These are phyloP conservation scores for Lampris incognitus DNA, from an alignment of 2,113 vertebrate species.

Conservation along the genomic window DNA sequence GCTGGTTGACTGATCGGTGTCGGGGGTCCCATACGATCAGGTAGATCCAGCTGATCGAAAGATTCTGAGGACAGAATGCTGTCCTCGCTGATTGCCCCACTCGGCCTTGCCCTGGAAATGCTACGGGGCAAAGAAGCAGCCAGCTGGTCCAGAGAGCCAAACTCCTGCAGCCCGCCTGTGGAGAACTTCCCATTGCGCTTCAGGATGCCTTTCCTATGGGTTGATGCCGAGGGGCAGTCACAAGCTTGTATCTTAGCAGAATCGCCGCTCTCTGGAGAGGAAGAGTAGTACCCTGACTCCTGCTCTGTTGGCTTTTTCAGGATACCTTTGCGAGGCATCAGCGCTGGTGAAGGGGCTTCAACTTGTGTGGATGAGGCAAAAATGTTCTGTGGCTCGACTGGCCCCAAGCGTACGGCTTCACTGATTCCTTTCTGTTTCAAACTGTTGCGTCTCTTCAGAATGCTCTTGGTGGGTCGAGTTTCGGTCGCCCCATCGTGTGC, in stretches of 20 bases:
- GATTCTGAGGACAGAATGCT: constrained; percentile 97
- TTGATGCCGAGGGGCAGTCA: constrained; percentile 57
- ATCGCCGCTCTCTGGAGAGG: constrained; percentile 87
- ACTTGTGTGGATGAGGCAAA: constrained; percentile 37
- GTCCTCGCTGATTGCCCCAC: constrained; percentile 89
- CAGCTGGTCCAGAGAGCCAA: constrained; percentile 83
- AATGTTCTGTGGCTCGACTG: constrained; percentile 49
- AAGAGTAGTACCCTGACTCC: constrained; percentile 92
- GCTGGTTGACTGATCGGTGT: constrained; percentile 38
- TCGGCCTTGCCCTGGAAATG: constrained; percentile 64
- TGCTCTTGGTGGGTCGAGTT: constrained; percentile 87
- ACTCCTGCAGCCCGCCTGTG: constrained; percentile 70
- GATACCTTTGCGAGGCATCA: constrained; percentile 90
- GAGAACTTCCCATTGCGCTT: constrained; percentile 92
- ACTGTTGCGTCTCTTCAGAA: constrained; percentile 89
- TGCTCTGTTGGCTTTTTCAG: constrained; percentile 89
- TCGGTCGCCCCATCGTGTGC: constrained; percentile 74
- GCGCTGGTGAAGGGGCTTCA: background rate
- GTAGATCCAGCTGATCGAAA: constrained; percentile 94
- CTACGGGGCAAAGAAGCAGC: constrained; percentile 62
- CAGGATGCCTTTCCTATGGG: constrained; percentile 89
- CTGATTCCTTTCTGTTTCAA: constrained; percentile 63
- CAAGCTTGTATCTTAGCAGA: constrained; percentile 57
- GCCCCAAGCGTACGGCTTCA: constrained; percentile 36
- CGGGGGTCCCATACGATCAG: constrained; percentile 61